These are phyloP conservation scores for Onychorhynchus coronatus DNA, from an alignment of 2,113 vertebrate genomes.

Conservation along the genomic window DNA sequence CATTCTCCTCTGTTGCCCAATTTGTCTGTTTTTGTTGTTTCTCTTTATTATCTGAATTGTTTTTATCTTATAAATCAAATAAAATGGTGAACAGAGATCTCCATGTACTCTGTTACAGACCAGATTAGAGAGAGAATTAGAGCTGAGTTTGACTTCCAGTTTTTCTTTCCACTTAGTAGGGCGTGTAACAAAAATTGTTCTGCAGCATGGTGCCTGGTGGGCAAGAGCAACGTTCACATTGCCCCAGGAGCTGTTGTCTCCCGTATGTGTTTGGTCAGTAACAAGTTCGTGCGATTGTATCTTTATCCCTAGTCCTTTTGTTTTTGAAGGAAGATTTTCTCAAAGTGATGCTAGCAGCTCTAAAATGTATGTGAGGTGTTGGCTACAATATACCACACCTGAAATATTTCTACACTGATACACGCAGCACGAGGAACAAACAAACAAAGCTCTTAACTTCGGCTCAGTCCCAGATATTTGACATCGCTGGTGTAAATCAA, in stretches of 20 bases:
- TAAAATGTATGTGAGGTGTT: neutral
- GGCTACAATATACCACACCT: neutral
- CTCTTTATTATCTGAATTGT: neutral
- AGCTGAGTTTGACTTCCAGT: neutral
- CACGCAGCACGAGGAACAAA: neutral
- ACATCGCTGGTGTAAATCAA: neutral
- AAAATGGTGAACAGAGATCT: neutral
- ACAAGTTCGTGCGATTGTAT: neutral
- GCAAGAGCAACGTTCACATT: rapidly evolving
- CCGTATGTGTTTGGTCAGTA: neutral
- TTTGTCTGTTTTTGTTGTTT: neutral
- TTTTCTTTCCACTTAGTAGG: neutral
- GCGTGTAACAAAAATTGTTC: neutral
- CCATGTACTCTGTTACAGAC: neutral
- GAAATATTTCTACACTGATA: neutral
- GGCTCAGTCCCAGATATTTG: neutral
- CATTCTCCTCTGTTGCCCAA: neutral
- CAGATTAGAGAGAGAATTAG: neutral
- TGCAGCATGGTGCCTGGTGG: no score
- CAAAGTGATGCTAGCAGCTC: neutral
- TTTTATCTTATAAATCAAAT: neutral
- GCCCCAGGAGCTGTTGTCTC: neutral
- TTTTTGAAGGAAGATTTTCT: neutral
- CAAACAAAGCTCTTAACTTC: neutral
- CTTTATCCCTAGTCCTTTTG: neutral